Evolutionary conservation across 2,888 invertebrate species (phyloP).

Genomic region (Chymomyza fuscimana): DNA sequence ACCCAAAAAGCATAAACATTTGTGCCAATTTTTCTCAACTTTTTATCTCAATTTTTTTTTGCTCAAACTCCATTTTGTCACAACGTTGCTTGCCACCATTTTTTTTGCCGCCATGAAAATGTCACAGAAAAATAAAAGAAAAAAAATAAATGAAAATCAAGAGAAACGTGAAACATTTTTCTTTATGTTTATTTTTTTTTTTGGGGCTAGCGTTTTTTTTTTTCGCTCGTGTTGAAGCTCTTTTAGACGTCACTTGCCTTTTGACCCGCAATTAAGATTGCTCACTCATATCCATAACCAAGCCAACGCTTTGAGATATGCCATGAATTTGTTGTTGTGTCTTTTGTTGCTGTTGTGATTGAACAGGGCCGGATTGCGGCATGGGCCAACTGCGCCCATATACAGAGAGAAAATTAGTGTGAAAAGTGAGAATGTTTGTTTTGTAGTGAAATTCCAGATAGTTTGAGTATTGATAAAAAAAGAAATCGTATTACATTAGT

Average conservation of each 20-base stretch:
- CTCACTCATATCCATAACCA: slow-evolving; percentile 20
- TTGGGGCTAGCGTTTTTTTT: slow-evolving; percentile 7
- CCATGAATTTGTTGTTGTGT: background rate
- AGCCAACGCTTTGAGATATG: slow-evolving; percentile 2
- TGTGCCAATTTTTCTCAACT: background rate
- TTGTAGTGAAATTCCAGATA: too few species aligned
- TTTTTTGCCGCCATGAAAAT: background rate
- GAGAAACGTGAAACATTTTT: slow-evolving; percentile 26
- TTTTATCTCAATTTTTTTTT: background rate
- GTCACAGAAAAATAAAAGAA: background rate
- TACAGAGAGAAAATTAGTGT: too few species aligned
- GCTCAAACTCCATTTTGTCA: background rate
- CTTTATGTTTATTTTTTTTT: slow-evolving; percentile 11
- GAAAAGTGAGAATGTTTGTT: too few species aligned
- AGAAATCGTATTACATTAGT: too few species aligned
- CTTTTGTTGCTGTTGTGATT: background rate
- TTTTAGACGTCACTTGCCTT: slow-evolving; percentile 22
- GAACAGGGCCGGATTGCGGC: too few species aligned
- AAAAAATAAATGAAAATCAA: slow-evolving; percentile 8
- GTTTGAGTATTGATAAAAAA: too few species aligned
- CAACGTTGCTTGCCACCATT: slow-evolving; percentile 2
- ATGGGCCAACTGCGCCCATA: too few species aligned
- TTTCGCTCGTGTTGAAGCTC: background rate
- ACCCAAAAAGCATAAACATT: background rate
- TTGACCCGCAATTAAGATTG: slow-evolving; percentile 73